phyloP scores from a whole-genome alignment of 2,797 vertebrate species.

The Enteromius mattozi region DNA sequence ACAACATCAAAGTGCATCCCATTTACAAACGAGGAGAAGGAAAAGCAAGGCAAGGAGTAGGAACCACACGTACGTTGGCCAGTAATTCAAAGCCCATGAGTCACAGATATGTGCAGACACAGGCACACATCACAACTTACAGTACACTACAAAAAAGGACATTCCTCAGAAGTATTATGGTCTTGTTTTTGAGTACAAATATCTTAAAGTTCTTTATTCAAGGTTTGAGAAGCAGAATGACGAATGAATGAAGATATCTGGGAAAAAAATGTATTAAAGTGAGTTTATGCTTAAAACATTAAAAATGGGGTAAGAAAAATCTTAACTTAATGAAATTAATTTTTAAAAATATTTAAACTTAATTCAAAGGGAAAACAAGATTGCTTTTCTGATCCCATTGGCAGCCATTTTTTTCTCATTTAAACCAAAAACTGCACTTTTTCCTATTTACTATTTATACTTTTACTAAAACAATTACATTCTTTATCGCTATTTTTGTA shows the following conservation, averaged over 20 bases:
- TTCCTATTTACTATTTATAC: too few species aligned
- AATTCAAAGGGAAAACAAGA: not conserved
- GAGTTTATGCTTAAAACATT: not conserved
- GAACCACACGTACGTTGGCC: constrained; percentile 91
- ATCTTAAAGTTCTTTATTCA: not conserved
- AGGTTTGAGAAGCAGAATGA: not conserved
- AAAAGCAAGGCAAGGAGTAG: constrained; percentile 94
- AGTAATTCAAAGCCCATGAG: constrained; percentile 76
- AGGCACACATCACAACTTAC: constrained; percentile 20
- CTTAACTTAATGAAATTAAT: too few species aligned
- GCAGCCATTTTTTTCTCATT: not conserved
- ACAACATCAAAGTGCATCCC: constrained; percentile 87
- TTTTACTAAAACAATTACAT: too few species aligned
- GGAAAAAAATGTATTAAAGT: not conserved
- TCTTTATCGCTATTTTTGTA: not conserved
- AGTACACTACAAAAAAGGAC: not conserved
- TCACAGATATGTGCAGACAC: constrained; percentile 54
- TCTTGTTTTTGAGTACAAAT: not conserved
- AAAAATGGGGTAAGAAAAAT: not conserved
- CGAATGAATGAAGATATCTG: not conserved
- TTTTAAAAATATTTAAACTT: not conserved
- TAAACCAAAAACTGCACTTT: not conserved
- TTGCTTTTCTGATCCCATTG: not conserved
- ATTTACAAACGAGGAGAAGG: constrained; percentile 91
- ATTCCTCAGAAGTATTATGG: not conserved